Evolutionary conservation across 2,888 invertebrate species (phyloP), one percentile per base, ranked within the genome.

Genomic region (Brachypterus glaber): DNA sequence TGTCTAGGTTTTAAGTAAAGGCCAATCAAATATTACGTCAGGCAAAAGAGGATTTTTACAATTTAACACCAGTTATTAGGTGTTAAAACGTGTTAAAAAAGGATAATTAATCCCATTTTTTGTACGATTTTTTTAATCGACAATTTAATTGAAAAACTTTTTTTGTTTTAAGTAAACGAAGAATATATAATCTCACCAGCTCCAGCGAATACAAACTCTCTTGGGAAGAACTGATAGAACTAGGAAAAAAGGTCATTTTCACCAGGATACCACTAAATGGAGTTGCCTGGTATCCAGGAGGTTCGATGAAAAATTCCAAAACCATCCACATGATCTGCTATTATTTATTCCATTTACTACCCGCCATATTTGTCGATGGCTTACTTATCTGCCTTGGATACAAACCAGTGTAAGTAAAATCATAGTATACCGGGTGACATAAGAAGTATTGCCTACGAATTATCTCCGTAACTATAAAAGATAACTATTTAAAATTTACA

Each of bases 181-280:
- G 73, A 30, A 73, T 86, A 0, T 73, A 77, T 18, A 83, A 88
- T 64, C 72, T 87, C 58, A 86, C 86, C 1, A 84, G 85, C 30
- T 87, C 86, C 12, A 78, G 75, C 7, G 84, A 86, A 60, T 79
- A 83, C 55, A 81, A 82, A 63, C 73, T 84, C 31, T 84, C 88
- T 0, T 96, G 95, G 95, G 77, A 81, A 9, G 87, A 86, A 63
- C 77, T 97, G 60, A 86, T 93, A 35, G 78, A 82, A 37, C 74
- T 83, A 7, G 87, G 89, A 0, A 71, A 84, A 34, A 78, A 77
- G 57, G 78, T 87, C 29, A 79, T 88, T 37, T 76, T 80, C 61
- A 74, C 75, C 44, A 77, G 76, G 53, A 76, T 92, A 39, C 93
- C 93, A 0, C 69, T 92, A n/a, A 89, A 91, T 50, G 82, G 85